Conservation (phyloP, 2,797 vertebrate species). For the Arnoldichthys spilopterus region DNA sequence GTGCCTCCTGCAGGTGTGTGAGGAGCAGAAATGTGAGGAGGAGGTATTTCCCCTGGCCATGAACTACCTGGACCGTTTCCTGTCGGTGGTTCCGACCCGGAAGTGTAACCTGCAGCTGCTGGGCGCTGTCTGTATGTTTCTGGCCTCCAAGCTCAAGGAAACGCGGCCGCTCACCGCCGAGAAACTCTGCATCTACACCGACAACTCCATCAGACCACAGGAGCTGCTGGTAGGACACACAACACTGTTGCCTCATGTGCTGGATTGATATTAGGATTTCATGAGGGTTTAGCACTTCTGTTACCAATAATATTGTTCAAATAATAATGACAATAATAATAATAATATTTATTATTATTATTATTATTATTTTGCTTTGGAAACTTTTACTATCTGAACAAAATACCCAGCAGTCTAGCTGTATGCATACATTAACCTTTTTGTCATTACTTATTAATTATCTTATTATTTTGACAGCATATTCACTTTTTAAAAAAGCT, state of each 20-base stretch:
- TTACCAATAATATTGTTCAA: too few species aligned
- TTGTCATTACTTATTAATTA: too few species aligned
- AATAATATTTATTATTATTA: too few species aligned
- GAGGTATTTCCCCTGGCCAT: slow-evolving; percentile 98
- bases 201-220: slow-evolving; percentile 95
- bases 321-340: too few species aligned
- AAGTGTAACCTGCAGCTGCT: slow-evolving; percentile 96
- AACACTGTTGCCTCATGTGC: neutral
- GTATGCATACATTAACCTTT: too few species aligned
- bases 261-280: neutral
- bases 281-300: too few species aligned
- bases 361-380: too few species aligned
- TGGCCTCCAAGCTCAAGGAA: slow-evolving; percentile 99
- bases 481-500: too few species aligned
- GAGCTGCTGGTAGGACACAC: slow-evolving; percentile 90
- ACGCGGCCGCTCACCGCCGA: slow-evolving; percentile 97
- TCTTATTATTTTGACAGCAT: too few species aligned
- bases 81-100: slow-evolving; percentile 92
- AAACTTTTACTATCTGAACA: too few species aligned
- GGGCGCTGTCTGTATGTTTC: slow-evolving; percentile 98
- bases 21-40: slow-evolving; percentile 98
- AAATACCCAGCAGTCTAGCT: too few species aligned
- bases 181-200: slow-evolving; percentile 98
- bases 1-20: slow-evolving; percentile 87
- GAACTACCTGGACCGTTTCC: slow-evolving; percentile 99